Evolutionary conservation across 2,797 vertebrate genomes (phyloP).

Genomic region (Sitta carolinensis): DNA sequence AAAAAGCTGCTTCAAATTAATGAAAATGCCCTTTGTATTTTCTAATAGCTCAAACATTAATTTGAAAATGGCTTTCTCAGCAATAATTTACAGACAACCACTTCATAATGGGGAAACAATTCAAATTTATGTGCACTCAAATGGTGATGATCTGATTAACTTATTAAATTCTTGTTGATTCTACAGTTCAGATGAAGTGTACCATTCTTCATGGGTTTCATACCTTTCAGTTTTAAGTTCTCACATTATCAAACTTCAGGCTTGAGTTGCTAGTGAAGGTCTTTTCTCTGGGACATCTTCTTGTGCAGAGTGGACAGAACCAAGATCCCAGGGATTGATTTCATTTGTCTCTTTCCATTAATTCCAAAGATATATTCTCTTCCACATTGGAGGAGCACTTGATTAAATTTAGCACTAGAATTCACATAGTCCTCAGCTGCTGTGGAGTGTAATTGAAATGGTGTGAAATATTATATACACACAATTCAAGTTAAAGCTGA

Average conservation of each 20-base stretch:
- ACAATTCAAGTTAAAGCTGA: constrained; percentile 46
- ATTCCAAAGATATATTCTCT: constrained; percentile 52
- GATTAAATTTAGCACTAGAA: constrained; percentile 70
- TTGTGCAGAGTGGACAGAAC: constrained; percentile 21
- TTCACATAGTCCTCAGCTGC: constrained; percentile 36
- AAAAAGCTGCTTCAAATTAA: constrained; percentile 76
- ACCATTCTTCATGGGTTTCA: constrained; percentile 75
- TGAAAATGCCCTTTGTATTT: constrained; percentile 80
- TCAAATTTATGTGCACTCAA: constrained; percentile 80
- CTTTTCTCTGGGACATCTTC: constrained; percentile 32
- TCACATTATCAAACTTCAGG: constrained; percentile 58
- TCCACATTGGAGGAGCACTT: constrained; percentile 62
- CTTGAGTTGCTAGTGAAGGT: constrained; percentile 63
- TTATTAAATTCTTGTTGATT: constrained; percentile 84
- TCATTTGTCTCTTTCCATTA: constrained; percentile 62
- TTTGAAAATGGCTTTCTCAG: constrained; percentile 77
- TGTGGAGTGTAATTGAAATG: constrained; percentile 52
- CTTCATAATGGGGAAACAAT: constrained; percentile 82
- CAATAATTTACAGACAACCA: constrained; percentile 82
- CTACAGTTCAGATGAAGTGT: constrained; percentile 72
- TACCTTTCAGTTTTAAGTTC: constrained; percentile 65
- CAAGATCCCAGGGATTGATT: constrained; percentile 20
- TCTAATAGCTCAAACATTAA: constrained; percentile 80
- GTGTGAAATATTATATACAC: constrained; percentile 42
- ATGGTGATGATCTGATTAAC: constrained; percentile 80